Percentiles rank a stretch among this genome's conserved stretches.
These are phyloP conservation scores for Drosophila mimica DNA, from an alignment of 2,888 invertebrate species.

Conservation along the genomic window DNA sequence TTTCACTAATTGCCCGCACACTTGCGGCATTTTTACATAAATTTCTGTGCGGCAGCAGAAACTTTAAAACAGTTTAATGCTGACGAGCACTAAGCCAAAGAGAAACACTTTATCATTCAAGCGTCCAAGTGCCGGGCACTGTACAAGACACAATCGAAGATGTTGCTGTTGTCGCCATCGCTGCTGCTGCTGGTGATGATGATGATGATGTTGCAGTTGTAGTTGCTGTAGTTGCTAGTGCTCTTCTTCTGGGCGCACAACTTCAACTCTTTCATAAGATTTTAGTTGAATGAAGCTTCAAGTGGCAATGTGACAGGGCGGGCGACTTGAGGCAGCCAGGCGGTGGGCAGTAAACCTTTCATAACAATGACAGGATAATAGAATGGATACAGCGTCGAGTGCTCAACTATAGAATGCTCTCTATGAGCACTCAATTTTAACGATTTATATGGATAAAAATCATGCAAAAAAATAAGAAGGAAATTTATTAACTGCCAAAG, in stretches of 20 bases:
- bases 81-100: slow-evolving; percentile 39
- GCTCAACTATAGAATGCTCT: slow-evolving; percentile 49
- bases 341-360: slow-evolving; percentile 29
- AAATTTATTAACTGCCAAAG: slow-evolving; percentile 26
- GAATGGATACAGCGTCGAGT: slow-evolving; percentile 38
- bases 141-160: slow-evolving; percentile 72
- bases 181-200: slow-evolving; percentile 7
- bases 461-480: neutral
- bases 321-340: slow-evolving; percentile 5
- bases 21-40: slow-evolving; percentile 67
- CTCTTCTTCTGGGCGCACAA: slow-evolving; percentile 59
- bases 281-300: slow-evolving; percentile 78
- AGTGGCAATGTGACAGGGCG: slow-evolving; percentile 48
- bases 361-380: slow-evolving; percentile 77
- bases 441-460: slow-evolving; percentile 35
- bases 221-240: neutral
- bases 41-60: slow-evolving; percentile 18
- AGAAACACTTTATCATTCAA: slow-evolving; percentile 72
- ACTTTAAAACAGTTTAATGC: slow-evolving; percentile 67
- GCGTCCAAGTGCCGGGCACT: slow-evolving; percentile 64
- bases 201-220: slow-evolving; percentile 22
- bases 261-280: slow-evolving; percentile 77
- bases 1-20: slow-evolving; percentile 74
- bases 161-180: slow-evolving; percentile 31
- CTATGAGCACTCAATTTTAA: slow-evolving; percentile 37